Percentiles rank a stretch among this genome's conserved stretches.
These are phyloP conservation scores for Antechinus stuartii DNA, from an alignment of 2,113 vertebrate genomes.

Conservation along the genomic window DNA sequence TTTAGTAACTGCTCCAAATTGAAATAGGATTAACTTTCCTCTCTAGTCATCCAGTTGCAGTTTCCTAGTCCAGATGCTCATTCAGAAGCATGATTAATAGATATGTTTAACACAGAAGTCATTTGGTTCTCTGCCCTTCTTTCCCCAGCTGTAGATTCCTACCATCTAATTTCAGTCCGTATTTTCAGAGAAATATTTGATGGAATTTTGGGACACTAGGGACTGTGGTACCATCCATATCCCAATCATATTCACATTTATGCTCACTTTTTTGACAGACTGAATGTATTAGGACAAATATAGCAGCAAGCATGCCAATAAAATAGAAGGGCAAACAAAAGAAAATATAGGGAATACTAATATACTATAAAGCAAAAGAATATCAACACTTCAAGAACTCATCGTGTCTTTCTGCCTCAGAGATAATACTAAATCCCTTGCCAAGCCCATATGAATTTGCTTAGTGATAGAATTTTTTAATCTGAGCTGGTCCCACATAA, in stretches of 20 bases:
- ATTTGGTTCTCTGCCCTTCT: neutral
- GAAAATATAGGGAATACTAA: neutral
- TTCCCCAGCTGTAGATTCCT: neutral
- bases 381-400: neutral
- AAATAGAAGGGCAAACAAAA: neutral
- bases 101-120: constrained; percentile 19
- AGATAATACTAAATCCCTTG: neutral
- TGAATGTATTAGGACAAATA: neutral
- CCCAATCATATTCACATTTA: neutral
- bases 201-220: neutral
- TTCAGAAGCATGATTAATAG: constrained; percentile 45
- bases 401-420: neutral
- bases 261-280: neutral
- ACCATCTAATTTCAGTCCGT: neutral
- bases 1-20: constrained; percentile 38
- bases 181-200: constrained; percentile 6
- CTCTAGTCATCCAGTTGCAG: constrained; percentile 15
- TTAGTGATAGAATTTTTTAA: neutral
- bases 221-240: neutral
- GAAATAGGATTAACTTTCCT: constrained; percentile 41
- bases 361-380: neutral
- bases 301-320: neutral
- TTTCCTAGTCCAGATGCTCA: constrained; percentile 8
- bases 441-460: neutral
- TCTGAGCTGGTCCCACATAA: neutral